These are phyloP conservation scores for Eupsittula cactorum DNA, from an alignment of 2,113 vertebrate genomes.

Conservation along the genomic window DNA sequence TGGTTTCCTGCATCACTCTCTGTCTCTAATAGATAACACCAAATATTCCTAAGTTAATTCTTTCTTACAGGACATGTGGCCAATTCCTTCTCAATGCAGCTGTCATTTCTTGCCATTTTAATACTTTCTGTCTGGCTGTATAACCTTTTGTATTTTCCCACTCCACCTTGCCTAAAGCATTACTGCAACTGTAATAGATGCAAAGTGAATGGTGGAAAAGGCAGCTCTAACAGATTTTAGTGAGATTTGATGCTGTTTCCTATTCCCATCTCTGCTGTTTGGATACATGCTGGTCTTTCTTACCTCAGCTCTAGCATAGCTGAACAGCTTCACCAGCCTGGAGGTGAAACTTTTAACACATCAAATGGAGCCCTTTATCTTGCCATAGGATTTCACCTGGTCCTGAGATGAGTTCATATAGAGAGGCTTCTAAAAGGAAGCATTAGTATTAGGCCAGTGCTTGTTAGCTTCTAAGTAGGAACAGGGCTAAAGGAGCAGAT, in stretches of 20 bases:
- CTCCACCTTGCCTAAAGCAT: background rate
- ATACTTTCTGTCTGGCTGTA: background rate
- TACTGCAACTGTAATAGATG: background rate
- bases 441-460: background rate
- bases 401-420: fast-evolving
- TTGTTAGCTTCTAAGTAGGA: background rate
- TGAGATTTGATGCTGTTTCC: background rate
- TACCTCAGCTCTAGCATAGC: background rate
- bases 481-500: background rate
- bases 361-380: background rate
- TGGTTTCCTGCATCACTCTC: background rate
- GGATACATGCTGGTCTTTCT: background rate
- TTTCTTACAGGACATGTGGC: background rate
- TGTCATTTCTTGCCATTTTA: background rate
- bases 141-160: background rate
- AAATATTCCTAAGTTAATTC: background rate
- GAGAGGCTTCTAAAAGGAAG: background rate
- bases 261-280: background rate
- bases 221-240: background rate
- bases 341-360: background rate
- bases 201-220: background rate
- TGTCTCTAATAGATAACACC: background rate
- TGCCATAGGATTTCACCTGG: background rate
- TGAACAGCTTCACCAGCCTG: background rate
- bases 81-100: fast-evolving